Conservation (phyloP, 1,140 invertebrate species). For the Solenopsis invicta region DNA sequence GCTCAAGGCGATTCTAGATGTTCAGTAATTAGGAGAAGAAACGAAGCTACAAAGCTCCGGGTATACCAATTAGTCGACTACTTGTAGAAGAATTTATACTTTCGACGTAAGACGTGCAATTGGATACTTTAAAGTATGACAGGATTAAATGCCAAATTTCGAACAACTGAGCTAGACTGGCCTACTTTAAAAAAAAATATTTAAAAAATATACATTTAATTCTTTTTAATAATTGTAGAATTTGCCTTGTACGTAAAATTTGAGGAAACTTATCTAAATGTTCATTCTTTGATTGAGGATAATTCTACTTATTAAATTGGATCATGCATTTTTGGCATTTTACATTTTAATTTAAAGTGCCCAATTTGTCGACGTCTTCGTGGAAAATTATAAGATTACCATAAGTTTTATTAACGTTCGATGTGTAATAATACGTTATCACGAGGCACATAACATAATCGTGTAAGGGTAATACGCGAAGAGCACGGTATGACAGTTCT, state of each 20-base stretch:
- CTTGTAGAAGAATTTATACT: slow-evolving; percentile 51
- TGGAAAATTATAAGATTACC: slow-evolving; percentile 67
- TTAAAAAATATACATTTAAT: neutral
- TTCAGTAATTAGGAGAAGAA: slow-evolving; percentile 52
- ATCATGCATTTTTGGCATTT: neutral
- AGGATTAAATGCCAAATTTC: neutral
- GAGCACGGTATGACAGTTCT: slow-evolving; percentile 86
- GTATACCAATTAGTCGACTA: slow-evolving; percentile 58
- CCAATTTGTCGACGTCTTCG: slow-evolving; percentile 53
- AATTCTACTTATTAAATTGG: neutral
- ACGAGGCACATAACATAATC: slow-evolving; percentile 63
- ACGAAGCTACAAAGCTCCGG: slow-evolving; percentile 55
- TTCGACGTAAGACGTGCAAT: slow-evolving; percentile 33
- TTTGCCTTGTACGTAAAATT: neutral
- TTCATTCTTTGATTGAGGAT: neutral
- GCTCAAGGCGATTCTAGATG: slow-evolving; percentile 49
- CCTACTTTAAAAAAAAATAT: neutral
- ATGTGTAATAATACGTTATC: slow-evolving; percentile 82
- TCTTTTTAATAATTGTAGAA: slow-evolving; percentile 1
- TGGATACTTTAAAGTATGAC: slow-evolving; percentile 37
- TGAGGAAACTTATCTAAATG: neutral
- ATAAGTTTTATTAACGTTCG: slow-evolving; percentile 76
- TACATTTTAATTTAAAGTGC: slow-evolving; percentile 1
- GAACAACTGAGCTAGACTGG: neutral
- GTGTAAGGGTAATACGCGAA: slow-evolving; percentile 65